Evolutionary conservation across 1,140 invertebrate genomes (phyloP).

Genomic region (Dryas iulia): DNA sequence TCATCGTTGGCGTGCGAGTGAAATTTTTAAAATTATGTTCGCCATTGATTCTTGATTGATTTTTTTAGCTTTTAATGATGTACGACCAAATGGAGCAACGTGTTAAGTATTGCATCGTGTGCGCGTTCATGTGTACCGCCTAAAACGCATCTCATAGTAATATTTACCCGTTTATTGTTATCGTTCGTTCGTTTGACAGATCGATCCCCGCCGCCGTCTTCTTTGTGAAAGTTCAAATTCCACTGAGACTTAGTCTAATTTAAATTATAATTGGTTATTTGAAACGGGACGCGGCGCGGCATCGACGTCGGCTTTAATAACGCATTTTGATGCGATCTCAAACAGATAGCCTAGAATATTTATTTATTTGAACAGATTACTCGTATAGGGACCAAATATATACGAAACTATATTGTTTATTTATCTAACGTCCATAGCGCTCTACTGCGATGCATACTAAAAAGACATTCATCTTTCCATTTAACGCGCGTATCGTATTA

Average conservation of each 20-base stretch:
- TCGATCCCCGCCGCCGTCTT: slow-evolving; percentile 5
- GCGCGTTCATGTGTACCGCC: slow-evolving; percentile 49
- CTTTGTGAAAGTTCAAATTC: slow-evolving; percentile 23
- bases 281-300: slow-evolving; percentile 22
- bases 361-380: slow-evolving; percentile 41
- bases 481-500: slow-evolving; percentile 33
- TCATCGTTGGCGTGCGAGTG: slow-evolving; percentile 48
- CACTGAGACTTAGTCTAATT: slow-evolving; percentile 35
- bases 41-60: slow-evolving; percentile 60
- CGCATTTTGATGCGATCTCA: slow-evolving; percentile 39
- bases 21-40: slow-evolving; percentile 58
- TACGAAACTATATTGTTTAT: slow-evolving; percentile 40
- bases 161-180: neutral
- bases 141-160: slow-evolving; percentile 33
- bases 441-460: slow-evolving; percentile 54
- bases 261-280: slow-evolving; percentile 27
- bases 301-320: slow-evolving; percentile 24
- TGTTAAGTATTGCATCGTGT: slow-evolving; percentile 43
- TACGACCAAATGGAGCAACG: slow-evolving; percentile 43
- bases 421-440: slow-evolving; percentile 38
- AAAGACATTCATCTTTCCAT: slow-evolving; percentile 70
- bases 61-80: slow-evolving; percentile 56
- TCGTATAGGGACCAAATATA: slow-evolving; percentile 68
- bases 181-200: neutral
- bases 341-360: slow-evolving; percentile 21